Conservation (phyloP, 2,113 vertebrate genomes). For the Gnathonemus echidnorhynchus region DNA sequence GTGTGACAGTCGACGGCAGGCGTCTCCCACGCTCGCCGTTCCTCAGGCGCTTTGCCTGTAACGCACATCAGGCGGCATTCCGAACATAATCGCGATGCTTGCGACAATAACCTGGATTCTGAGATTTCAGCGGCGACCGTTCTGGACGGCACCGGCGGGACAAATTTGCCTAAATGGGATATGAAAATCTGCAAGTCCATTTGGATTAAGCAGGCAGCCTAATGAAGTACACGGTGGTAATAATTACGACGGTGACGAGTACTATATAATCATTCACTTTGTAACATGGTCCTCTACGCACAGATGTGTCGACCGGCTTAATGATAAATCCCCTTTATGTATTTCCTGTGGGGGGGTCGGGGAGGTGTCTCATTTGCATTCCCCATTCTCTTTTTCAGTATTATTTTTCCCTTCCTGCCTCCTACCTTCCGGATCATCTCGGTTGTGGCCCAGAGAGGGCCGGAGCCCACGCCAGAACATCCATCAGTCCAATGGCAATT, state of each 20-base stretch:
- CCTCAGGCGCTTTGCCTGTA: neutral
- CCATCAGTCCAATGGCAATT: neutral
- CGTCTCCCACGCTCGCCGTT: no score
- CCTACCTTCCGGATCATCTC: neutral
- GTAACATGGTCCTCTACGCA: neutral
- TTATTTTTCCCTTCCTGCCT: neutral
- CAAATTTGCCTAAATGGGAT: neutral
- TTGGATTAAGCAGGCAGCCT: neutral
- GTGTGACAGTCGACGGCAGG: neutral
- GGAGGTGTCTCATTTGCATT: neutral
- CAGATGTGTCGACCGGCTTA: neutral
- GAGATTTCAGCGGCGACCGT: neutral
- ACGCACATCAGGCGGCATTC: neutral
- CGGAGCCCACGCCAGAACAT: neutral
- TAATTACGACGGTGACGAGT: neutral
- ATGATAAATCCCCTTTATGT: neutral
- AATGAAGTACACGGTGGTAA: neutral
- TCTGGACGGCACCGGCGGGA: neutral
- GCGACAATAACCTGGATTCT: neutral
- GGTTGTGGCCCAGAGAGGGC: neutral
- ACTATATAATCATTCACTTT: constrained; percentile 6
- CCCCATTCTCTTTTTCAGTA: neutral
- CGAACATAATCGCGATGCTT: neutral
- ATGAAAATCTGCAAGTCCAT: neutral
- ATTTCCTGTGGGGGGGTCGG: neutral